phyloP scores from a whole-genome alignment of 1,140 invertebrate genomes.

The Hyles vespertilio region DNA sequence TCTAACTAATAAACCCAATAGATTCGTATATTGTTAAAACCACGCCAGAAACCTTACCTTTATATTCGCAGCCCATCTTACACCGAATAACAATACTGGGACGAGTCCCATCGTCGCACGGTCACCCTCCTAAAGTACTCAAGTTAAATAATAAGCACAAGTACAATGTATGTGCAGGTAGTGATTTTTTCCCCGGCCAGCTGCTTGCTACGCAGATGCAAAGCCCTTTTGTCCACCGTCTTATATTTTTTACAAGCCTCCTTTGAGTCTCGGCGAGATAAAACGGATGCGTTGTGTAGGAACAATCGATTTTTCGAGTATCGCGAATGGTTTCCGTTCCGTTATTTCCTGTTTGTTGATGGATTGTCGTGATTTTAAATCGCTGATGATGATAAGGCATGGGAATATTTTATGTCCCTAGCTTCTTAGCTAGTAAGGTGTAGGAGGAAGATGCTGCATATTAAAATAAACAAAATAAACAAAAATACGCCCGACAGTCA shows the following conservation, averaged over 20 bases:
- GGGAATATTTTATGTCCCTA: too few species aligned
- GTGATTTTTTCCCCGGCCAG: conserved; percentile 55
- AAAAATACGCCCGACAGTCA: too few species aligned
- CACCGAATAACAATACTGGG: not conserved
- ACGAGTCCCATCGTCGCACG: not conserved
- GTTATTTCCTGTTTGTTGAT: conserved; percentile 21
- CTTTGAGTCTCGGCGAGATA: conserved; percentile 28
- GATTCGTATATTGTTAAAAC: too few species aligned
- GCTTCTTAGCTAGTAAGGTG: too few species aligned
- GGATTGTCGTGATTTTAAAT: too few species aligned
- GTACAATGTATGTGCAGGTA: conserved; percentile 55
- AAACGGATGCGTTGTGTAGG: conserved; percentile 28
- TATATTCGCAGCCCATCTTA: not conserved
- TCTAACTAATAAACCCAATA: too few species aligned
- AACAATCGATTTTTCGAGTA: conserved; percentile 47
- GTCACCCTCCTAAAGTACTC: conserved; percentile 17
- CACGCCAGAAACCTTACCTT: too few species aligned
- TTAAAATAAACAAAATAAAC: too few species aligned
- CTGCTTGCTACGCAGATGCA: conserved; percentile 60
- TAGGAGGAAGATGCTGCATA: too few species aligned
- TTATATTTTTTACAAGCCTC: conserved; percentile 37
- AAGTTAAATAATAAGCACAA: conserved; percentile 48
- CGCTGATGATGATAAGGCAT: too few species aligned
- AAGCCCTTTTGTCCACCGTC: conserved; percentile 35
- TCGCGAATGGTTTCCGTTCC: conserved; percentile 37